A percentile compares a stretch with the other conserved stretches of the same genome.
These are phyloP conservation scores for Drosophila rellima DNA, from an alignment of 2,888 invertebrate species.

Conservation along the genomic window DNA sequence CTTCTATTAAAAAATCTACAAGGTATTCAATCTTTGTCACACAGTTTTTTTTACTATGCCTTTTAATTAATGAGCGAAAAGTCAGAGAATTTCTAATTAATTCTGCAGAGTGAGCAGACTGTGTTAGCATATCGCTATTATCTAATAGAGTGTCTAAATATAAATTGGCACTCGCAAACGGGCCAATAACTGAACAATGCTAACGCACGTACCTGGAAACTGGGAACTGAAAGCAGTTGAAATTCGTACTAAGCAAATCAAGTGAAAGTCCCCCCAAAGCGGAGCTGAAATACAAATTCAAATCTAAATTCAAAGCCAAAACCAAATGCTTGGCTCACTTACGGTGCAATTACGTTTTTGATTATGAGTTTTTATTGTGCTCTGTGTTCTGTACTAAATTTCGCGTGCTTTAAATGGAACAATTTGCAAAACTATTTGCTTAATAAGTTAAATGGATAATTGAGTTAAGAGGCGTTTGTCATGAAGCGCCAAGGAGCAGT, in stretches of 20 bases:
- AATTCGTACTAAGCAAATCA: slow-evolving; percentile 53
- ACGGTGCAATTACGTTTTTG: slow-evolving; percentile 58
- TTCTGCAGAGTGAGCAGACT: slow-evolving; percentile 7
- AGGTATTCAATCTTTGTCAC: background rate
- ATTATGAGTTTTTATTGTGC: slow-evolving; percentile 40
- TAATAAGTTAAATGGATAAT: slow-evolving; percentile 79
- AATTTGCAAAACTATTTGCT: slow-evolving; percentile 72
- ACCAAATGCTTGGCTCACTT: slow-evolving; percentile 40
- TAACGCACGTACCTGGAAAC: slow-evolving; percentile 13
- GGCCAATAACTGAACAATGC: slow-evolving; percentile 29
- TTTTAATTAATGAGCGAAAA: slow-evolving; percentile 8
- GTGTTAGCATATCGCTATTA: slow-evolving; percentile 37
- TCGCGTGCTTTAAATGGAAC: slow-evolving; percentile 67
- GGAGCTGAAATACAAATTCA: background rate
- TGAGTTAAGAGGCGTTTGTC: slow-evolving; percentile 68
- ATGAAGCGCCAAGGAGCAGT: slow-evolving; percentile 24
- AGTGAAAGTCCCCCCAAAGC: slow-evolving; percentile 56
- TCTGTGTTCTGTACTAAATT: slow-evolving; percentile 39
- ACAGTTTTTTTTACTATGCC: background rate
- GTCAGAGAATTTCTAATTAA: slow-evolving; percentile 5
- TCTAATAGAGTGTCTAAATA: slow-evolving; percentile 32
- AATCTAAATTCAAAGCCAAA: slow-evolving; percentile 4
- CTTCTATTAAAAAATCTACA: background rate
- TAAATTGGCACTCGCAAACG: slow-evolving; percentile 35
- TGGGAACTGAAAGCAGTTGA: slow-evolving; percentile 11